Evolutionary conservation across 2,113 vertebrate species (phyloP), one percentile per base, ranked within the genome.

Genomic region (Triplophysa siluroides): DNA sequence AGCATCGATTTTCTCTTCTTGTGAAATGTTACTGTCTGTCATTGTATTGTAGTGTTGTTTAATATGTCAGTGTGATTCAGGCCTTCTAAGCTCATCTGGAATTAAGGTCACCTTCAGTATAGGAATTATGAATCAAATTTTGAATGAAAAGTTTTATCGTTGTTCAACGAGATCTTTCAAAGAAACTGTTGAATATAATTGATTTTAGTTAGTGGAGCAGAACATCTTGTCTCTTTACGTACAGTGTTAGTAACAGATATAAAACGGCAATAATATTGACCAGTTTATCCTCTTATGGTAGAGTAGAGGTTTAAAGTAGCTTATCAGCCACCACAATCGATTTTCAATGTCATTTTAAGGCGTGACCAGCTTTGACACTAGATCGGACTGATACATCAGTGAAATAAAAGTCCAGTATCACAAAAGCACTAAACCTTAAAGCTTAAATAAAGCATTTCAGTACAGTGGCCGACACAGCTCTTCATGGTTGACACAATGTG

Each of bases 321-420:
- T 43, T 60, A 61, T 61, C 54, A 74, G 54, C 60, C 19, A 29
- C 16, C 54, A 60, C 54, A 41, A 43, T 60, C 29, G 16, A 21
- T 74, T 75, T 16, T 54, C 73, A 75, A 75, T 75, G 73, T 75
- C 58, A 75, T 41, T 43, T 75, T 29, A 45, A 75, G 58, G 73
- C 1, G 73, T 63, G 72, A 43, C 73, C 26, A n/a, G 26, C 58
- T 63, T 75, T 63, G 21, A 75, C 58, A 75, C 63, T 75, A 61
- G 60, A 75, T 75, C 58, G 0, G 73, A 58, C 33, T 23, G 70
- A 60, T 73, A 60, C 52, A 38, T 10, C 2, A 60, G 52, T 8
- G 8, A 61, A 74, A 74, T 43, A 74, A 74, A 72, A 60, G 6
- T 74, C n/a, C 29, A 60, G 33, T 61, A 74, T 61, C 71, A 61